These are phyloP conservation scores for Sander vitreus DNA, from an alignment of 2,113 vertebrate genomes.

Conservation along the genomic window DNA sequence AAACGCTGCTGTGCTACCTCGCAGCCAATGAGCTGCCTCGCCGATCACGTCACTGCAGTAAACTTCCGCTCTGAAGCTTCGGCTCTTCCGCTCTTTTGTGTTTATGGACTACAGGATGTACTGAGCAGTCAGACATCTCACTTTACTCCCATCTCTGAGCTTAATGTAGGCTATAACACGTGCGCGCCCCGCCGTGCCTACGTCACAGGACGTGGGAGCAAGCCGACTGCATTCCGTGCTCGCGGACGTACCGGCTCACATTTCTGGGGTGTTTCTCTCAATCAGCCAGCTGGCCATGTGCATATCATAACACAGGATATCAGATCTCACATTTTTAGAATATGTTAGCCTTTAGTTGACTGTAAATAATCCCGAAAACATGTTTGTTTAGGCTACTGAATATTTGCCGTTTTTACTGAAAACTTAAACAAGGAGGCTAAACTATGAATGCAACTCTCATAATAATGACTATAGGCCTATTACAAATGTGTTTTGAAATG, in stretches of 20 bases:
- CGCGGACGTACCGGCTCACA: conserved; percentile 21
- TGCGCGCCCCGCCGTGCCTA: conserved; percentile 18
- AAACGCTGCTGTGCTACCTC: neutral
- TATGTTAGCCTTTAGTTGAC: neutral
- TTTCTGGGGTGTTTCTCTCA: conserved; percentile 4
- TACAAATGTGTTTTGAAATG: neutral
- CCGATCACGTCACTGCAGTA: neutral
- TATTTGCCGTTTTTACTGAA: neutral
- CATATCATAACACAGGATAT: conserved; percentile 11
- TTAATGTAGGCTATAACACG: neutral
- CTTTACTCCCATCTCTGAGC: conserved; percentile 21
- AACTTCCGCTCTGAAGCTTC: conserved; percentile 41
- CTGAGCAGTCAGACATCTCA: conserved; percentile 12
- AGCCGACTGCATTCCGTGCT: conserved; percentile 2
- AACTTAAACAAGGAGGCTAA: neutral
- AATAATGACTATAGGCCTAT: neutral
- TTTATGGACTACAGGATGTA: neutral
- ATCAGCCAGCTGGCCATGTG: conserved; percentile 22
- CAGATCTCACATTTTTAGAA: neutral
- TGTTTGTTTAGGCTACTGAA: neutral
- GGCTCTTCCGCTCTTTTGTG: conserved; percentile 4
- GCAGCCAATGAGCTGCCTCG: conserved; percentile 49
- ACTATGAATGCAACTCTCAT: neutral
- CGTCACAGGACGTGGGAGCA: conserved; percentile 50
- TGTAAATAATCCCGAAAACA: neutral